Conservation (phyloP, 2,113 vertebrate species). For the Oreochromis spilurus region DNA sequence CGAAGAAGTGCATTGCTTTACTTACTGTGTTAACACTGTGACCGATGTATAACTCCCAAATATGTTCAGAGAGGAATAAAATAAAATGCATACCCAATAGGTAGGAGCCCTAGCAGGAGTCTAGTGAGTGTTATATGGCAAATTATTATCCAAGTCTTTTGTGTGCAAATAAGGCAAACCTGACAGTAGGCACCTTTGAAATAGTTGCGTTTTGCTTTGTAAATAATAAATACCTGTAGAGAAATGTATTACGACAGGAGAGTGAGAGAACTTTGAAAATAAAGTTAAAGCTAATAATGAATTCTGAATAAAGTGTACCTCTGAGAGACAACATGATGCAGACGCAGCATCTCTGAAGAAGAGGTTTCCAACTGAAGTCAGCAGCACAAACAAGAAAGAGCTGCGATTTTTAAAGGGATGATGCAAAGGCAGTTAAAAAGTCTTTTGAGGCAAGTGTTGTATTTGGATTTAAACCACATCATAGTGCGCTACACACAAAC, state of each 20-base stretch:
- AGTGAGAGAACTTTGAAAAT: constrained; percentile 3
- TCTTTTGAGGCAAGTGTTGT: neutral
- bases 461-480: neutral
- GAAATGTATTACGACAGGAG: constrained; percentile 2
- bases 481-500: neutral
- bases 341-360: neutral
- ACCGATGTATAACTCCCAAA: neutral
- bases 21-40: neutral
- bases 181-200: neutral
- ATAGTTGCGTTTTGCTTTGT: neutral
- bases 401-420: neutral
- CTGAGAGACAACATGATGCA: neutral
- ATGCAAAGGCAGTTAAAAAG: neutral
- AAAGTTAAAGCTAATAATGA: neutral
- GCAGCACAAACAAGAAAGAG: neutral
- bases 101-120: neutral
- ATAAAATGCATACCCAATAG: neutral
- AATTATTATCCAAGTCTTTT: constrained; percentile 10
- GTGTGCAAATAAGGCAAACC: neutral
- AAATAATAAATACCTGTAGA: constrained; percentile 32
- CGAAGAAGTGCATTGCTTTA: neutral
- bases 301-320: constrained; percentile 17
- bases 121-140: neutral
- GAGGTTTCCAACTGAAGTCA: neutral
- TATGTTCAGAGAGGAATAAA: neutral